Evolutionary conservation across 2,888 invertebrate species (phyloP), one percentile per base, ranked within the genome.

Genomic region (Leucozona laternaria): DNA sequence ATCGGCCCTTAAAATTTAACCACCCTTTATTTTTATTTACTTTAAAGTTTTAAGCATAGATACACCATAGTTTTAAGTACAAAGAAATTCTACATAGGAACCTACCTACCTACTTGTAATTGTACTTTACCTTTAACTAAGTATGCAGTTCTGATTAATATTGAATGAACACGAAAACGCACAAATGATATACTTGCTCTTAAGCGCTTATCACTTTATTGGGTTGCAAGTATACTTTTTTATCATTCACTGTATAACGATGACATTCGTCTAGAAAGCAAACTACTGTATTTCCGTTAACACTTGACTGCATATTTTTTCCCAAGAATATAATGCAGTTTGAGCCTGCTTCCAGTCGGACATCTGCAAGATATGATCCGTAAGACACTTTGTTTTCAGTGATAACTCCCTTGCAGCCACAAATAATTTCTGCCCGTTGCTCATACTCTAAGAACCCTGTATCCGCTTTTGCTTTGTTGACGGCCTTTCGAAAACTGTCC

Each of bases 401-500:
- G 15, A 71, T 40, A 5, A 58, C 25, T 31, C 71, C 71, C 8
- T 43, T 43, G 3, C 8, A 13, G 13, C 71, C 71, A 28, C 17
- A 40, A 25, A 71, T 28, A 10, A 55, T 57, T 43, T 37, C 57
- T 5, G 34, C 43, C 11, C 17, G 40, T 13, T 57, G 57, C 15
- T 71, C 71, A 31, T 57, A 71, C 0, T 71, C 57, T 28, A 57
- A 28, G 11, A 71, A 71, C 0, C 43, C 25, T n/a, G 25, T 20
- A n/a, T 57, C 71, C 7, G 71, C 4, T 57, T 45, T 71, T 20
- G 71, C 57, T 31, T 55, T 71, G 13, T 58, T 71, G 0, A 71
- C 4, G 3, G 71, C 50, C 7, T 43, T 58, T 2, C 25, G 71
- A 31, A 71, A 58, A 17, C 17, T 31, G 0, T 43, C 34, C 13